Evolutionary conservation across 2,113 vertebrate species (phyloP).

Genomic region (Carollia perspicillata): DNA sequence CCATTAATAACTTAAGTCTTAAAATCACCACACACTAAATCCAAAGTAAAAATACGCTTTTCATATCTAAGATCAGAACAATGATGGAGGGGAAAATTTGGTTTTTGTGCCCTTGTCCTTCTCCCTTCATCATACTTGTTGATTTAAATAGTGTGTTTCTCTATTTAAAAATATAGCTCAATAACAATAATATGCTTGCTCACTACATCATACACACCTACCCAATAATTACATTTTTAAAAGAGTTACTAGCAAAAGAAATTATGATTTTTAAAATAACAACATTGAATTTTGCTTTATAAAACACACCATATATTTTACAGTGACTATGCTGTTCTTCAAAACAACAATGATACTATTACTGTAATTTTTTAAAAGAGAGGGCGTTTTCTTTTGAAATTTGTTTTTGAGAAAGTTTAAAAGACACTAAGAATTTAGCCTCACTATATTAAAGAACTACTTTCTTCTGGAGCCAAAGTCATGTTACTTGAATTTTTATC

Average conservation of each 20-base stretch:
- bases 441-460: neutral
- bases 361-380: neutral
- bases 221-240: neutral
- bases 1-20: neutral
- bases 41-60: neutral
- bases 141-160: neutral
- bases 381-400: neutral
- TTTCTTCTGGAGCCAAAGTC: neutral
- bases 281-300: neutral
- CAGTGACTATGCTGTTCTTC: neutral
- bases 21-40: neutral
- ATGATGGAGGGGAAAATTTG: neutral
- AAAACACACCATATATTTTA: neutral
- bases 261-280: neutral
- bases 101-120: neutral
- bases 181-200: neutral
- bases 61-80: neutral
- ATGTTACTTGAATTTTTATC: constrained; percentile 15
- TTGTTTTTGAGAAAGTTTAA: neutral
- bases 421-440: neutral
- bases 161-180: neutral
- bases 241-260: neutral
- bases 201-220: neutral
- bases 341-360: neutral
- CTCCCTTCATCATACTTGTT: neutral